Evolutionary conservation across 2,888 invertebrate genomes (phyloP).

Genomic region (Onthophagus sagittarius): DNA sequence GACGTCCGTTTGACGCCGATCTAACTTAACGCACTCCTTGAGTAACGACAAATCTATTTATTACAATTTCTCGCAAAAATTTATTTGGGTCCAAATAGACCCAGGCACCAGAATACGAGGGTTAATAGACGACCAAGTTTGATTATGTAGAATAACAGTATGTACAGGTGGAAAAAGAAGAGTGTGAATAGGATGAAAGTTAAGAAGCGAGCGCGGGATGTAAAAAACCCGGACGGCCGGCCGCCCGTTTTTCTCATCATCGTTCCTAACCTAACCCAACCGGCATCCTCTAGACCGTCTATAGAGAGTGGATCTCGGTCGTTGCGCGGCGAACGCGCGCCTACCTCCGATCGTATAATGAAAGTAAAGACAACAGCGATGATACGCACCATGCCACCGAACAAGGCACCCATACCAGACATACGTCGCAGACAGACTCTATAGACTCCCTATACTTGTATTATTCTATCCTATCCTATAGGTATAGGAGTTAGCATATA

Average conservation of each 20-base stretch:
- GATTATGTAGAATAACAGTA: too few relatives aligned
- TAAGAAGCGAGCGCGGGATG: neutral
- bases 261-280: neutral
- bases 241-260: neutral
- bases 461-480: neutral
- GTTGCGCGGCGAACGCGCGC: neutral
- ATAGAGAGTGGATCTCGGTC: neutral
- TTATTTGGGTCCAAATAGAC: too few relatives aligned
- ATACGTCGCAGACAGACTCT: neutral
- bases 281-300: neutral
- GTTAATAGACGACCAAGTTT: too few relatives aligned
- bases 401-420: neutral
- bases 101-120: too few relatives aligned
- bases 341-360: neutral
- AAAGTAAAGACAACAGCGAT: conserved; percentile 17
- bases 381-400: conserved; percentile 27
- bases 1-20: too few relatives aligned
- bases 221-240: neutral
- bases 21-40: too few relatives aligned
- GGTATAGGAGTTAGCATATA: neutral
- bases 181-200: too few relatives aligned
- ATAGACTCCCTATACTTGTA: neutral
- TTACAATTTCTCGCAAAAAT: too few relatives aligned
- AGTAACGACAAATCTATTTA: too few relatives aligned
- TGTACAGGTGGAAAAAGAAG: too few relatives aligned